phyloP scores from a whole-genome alignment of 2,113 vertebrate species.

The Dasyprocta punctata region DNA sequence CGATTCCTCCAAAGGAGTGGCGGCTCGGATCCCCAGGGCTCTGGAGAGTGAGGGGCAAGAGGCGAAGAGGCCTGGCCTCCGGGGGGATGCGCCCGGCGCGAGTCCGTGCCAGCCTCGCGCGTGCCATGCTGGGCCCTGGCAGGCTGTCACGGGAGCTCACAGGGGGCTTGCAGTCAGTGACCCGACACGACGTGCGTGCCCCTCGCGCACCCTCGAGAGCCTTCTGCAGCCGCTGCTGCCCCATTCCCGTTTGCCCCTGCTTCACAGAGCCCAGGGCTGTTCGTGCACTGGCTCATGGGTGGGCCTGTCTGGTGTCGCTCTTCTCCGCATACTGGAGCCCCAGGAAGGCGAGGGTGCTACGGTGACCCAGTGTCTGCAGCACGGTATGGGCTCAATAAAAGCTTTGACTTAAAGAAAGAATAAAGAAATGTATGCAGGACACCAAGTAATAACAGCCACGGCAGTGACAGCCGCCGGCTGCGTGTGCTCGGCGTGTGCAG shows the following conservation, averaged over 20 bases:
- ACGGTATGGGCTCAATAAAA: neutral
- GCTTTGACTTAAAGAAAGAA: neutral
- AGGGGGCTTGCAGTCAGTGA: neutral
- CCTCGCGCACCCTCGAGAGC: neutral
- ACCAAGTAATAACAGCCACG: neutral
- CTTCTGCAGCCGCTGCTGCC: neutral
- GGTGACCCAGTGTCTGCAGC: neutral
- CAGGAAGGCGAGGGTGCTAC: neutral
- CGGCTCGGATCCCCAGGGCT: neutral
- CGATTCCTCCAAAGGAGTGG: neutral
- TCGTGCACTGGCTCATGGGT: neutral
- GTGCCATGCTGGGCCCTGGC: conserved; percentile 61
- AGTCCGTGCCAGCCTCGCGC: conserved; percentile 44
- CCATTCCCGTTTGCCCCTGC: neutral
- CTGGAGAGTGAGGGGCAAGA: neutral
- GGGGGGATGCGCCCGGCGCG: neutral
- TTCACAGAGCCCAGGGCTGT: neutral
- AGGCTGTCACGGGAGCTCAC: neutral
- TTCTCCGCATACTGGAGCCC: neutral
- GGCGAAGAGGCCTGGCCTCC: neutral
- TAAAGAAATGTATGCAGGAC: neutral
- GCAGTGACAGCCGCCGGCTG: neutral
- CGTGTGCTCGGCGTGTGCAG: neutral
- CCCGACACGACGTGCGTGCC: neutral
- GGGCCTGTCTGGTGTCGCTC: neutral